Percentiles rank a stretch among this genome's conserved stretches.
Conservation (phyloP, 2,797 vertebrate genomes). For the Siniperca obscura region DNA sequence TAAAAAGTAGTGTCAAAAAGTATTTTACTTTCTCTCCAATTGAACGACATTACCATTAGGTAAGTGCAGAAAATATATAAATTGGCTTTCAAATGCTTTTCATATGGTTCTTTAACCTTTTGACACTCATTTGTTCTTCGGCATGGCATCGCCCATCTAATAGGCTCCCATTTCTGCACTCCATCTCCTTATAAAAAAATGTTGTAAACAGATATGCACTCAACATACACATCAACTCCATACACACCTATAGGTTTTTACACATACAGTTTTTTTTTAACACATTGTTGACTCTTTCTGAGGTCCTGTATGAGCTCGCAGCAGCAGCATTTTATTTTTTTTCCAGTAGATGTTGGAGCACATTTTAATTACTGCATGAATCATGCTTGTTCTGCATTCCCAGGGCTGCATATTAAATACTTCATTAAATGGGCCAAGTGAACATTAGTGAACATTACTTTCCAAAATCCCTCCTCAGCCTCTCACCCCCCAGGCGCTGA, state of each 20-base stretch:
- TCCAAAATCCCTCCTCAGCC: slow-evolving; percentile 56
- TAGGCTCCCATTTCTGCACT: slow-evolving; percentile 34
- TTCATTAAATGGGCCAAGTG: slow-evolving; percentile 65
- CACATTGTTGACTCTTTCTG: slow-evolving; percentile 8
- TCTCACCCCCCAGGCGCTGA: slow-evolving; percentile 38
- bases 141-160: slow-evolving; percentile 41
- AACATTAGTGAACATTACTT: slow-evolving; percentile 69
- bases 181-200: slow-evolving; percentile 20
- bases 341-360: slow-evolving; percentile 58
- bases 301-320: not conserved
- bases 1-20: not conserved
- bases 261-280: slow-evolving; percentile 8
- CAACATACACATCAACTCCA: slow-evolving; percentile 4
- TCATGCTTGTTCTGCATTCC: slow-evolving; percentile 69
- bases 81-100: slow-evolving; percentile 45
- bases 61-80: slow-evolving; percentile 35
- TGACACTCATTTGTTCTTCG: slow-evolving; percentile 31
- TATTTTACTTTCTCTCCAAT: not conserved
- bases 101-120: slow-evolving; percentile 25
- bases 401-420: slow-evolving; percentile 67
- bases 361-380: slow-evolving; percentile 68
- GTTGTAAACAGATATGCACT: slow-evolving; percentile 23
- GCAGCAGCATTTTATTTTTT: slow-evolving; percentile 30
- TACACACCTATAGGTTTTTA: not conserved
- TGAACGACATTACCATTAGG: slow-evolving; percentile 47